A percentile compares a stretch with the other conserved stretches of the same genome.
phyloP scores from a whole-genome alignment of 2,888 invertebrate species.

The Griposia aprilina region DNA sequence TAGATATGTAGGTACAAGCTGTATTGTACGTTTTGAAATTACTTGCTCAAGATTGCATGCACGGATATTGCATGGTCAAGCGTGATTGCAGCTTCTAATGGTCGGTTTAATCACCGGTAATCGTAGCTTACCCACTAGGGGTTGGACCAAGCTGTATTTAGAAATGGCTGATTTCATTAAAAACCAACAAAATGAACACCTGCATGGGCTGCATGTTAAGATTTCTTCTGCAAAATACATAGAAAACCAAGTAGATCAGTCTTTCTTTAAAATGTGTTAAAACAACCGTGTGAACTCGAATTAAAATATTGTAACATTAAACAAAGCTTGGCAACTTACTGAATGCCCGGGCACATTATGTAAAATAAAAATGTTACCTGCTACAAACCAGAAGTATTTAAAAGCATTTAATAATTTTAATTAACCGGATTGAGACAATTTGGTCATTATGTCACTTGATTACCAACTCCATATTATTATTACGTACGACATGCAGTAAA shows the following conservation, averaged over 20 bases:
- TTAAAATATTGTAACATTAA: conserved; percentile 8
- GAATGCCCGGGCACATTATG: not conserved
- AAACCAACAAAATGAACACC: not conserved
- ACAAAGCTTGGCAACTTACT: conserved; percentile 15
- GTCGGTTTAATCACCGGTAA: conserved; percentile 63
- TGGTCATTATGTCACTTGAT: conserved; percentile 52
- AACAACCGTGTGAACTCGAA: conserved; percentile 13
- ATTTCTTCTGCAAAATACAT: not conserved
- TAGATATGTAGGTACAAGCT: not conserved
- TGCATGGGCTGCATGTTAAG: not conserved
- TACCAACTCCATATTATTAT: conserved; percentile 35
- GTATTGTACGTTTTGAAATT: conserved; percentile 53
- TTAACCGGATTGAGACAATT: conserved; percentile 22
- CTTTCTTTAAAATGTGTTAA: not conserved
- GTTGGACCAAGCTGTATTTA: conserved; percentile 20
- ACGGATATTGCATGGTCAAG: conserved; percentile 78
- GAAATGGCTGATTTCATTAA: conserved; percentile 25
- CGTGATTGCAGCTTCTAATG: conserved; percentile 76
- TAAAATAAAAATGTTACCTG: conserved; percentile 34
- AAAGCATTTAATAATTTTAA: conserved; percentile 21
- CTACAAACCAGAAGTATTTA: conserved; percentile 37
- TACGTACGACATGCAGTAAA: conserved; percentile 41
- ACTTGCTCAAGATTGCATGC: conserved; percentile 65
- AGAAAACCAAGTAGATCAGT: not conserved
- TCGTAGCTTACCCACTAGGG: conserved; percentile 32